Percentiles rank a stretch among this genome's conserved stretches.
These are phyloP conservation scores for Ceyx erithaca DNA, from an alignment of 2,797 vertebrate genomes.

Conservation along the genomic window DNA sequence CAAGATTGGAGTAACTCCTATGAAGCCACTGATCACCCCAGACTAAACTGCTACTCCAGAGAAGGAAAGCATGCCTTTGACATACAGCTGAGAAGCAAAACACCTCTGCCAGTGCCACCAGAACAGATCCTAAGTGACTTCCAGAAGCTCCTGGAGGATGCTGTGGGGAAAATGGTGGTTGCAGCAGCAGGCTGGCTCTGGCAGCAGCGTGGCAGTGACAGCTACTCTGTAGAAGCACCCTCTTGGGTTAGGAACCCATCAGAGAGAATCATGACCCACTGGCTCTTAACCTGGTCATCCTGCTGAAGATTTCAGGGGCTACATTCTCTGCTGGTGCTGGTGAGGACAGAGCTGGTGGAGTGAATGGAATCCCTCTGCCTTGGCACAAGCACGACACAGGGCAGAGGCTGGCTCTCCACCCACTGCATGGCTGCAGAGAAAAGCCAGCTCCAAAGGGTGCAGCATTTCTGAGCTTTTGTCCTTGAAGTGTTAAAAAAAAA, in stretches of 20 bases:
- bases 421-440: constrained; percentile 35
- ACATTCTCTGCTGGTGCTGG: background rate
- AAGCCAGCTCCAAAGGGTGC: constrained; percentile 23
- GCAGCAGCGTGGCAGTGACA: background rate
- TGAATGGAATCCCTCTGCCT: background rate
- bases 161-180: background rate
- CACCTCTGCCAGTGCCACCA: background rate
- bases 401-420: background rate
- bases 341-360: background rate
- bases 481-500: constrained; percentile 62
- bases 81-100: background rate
- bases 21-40: background rate
- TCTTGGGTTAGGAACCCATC: background rate
- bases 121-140: background rate
- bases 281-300: constrained; percentile 38
- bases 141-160: background rate
- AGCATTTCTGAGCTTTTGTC: constrained; percentile 42
- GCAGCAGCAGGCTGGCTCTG: background rate
- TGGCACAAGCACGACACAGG: background rate
- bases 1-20: background rate
- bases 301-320: background rate
- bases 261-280: background rate
- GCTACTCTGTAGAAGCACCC: background rate
- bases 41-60: background rate
- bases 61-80: background rate